phyloP scores from a whole-genome alignment of 1,140 invertebrate species.

The Rhysida immarginata region DNA sequence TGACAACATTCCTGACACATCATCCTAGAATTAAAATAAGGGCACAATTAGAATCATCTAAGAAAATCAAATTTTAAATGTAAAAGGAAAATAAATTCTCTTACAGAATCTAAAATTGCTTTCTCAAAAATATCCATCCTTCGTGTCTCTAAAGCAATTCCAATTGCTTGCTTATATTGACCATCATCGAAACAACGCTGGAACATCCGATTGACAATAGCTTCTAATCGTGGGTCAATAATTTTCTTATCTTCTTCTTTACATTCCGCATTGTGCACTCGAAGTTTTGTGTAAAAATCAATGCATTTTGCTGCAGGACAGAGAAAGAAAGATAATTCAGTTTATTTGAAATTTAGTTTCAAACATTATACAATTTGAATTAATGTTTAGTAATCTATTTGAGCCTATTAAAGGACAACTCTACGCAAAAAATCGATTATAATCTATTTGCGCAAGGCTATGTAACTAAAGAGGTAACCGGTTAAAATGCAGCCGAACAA shows the following conservation, averaged over 20 bases:
- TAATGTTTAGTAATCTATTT: constrained; percentile 2
- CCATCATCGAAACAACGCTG: constrained; percentile 84
- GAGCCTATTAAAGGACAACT: no score
- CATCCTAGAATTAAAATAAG: constrained; percentile 39
- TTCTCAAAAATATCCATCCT: constrained; percentile 91
- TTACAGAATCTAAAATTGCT: constrained; percentile 69
- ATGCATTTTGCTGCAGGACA: constrained; percentile 67
- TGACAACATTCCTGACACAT: constrained; percentile 73
- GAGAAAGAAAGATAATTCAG: constrained; percentile 9
- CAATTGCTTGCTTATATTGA: constrained; percentile 83
- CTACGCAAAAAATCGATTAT: no score
- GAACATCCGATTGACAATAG: constrained; percentile 94
- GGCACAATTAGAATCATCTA: neutral
- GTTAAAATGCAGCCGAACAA: no score
- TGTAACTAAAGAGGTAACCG: no score
- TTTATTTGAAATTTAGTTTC: neutral
- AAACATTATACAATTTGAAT: constrained; percentile 13
- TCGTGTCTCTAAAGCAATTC: constrained; percentile 84
- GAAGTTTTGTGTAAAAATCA: constrained; percentile 79
- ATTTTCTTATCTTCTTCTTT: constrained; percentile 40
- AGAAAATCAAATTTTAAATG: no score
- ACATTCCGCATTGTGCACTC: constrained; percentile 42
- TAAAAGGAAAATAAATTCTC: no score
- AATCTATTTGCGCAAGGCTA: no score
- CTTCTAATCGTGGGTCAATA: constrained; percentile 77